phyloP scores from a whole-genome alignment of 2,888 invertebrate species.

The Hedychridium roseum region DNA sequence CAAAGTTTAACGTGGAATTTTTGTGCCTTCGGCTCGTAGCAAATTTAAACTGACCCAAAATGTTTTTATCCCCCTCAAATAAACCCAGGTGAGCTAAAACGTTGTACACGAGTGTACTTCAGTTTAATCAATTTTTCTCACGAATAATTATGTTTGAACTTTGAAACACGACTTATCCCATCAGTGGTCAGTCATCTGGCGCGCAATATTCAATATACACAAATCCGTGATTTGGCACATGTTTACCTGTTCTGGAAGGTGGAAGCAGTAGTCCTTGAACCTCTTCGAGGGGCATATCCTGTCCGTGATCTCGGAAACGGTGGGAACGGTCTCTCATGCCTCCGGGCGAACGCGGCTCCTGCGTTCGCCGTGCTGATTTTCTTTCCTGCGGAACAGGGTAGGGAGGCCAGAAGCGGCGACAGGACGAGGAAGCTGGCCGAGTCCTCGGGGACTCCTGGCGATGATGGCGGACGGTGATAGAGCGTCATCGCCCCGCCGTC shows the following conservation, averaged over 20 bases:
- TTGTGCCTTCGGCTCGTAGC: no score
- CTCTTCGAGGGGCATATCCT: constrained; percentile 59
- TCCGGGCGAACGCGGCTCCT: constrained; percentile 26
- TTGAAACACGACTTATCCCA: no score
- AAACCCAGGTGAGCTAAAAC: no score
- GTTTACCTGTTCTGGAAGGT: constrained; percentile 54
- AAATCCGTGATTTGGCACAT: no score
- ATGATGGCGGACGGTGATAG: constrained; percentile 53
- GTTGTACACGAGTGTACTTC: no score
- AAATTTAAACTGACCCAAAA: no score
- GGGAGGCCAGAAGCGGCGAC: constrained; percentile 27
- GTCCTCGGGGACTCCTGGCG: constrained; percentile 57
- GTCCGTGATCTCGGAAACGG: constrained; percentile 54
- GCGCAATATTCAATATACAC: no score
- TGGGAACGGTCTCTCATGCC: constrained; percentile 57
- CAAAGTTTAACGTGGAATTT: no score
- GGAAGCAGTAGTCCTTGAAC: constrained; percentile 57
- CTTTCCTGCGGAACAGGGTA: constrained; percentile 15
- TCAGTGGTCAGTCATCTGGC: no score
- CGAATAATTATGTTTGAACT: no score
- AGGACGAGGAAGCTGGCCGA: constrained; percentile 44
- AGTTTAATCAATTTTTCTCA: no score
- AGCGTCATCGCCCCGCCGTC: constrained; percentile 62
- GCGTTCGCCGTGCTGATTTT: constrained; percentile 29
- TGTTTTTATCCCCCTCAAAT: no score